Evolutionary conservation across 2,113 vertebrate species (phyloP).

Genomic region (Thymallus thymallus): DNA sequence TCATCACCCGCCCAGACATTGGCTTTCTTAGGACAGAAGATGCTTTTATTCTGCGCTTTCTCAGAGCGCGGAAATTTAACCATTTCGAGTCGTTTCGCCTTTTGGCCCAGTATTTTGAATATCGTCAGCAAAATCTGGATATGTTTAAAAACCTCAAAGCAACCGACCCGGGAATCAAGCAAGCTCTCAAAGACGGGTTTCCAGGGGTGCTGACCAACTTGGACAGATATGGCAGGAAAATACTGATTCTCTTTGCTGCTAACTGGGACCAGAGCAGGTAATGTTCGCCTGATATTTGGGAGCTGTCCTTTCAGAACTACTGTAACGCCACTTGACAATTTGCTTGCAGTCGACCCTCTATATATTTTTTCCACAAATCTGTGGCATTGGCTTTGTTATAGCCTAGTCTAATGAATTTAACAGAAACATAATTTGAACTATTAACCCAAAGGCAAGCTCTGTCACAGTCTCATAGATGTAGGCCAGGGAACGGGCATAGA

Average conservation of each 20-base stretch:
- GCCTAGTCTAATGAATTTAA: too few relatives aligned
- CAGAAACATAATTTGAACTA: neutral
- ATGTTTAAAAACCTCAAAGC: constrained; percentile 99
- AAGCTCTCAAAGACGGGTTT: constrained; percentile 96
- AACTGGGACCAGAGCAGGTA: constrained; percentile 99
- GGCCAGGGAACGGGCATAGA: too few relatives aligned
- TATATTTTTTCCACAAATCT: neutral
- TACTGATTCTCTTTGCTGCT: constrained; percentile 94
- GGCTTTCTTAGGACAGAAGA: constrained; percentile 98
- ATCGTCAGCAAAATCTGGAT: constrained; percentile 97
- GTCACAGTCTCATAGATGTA: neutral
- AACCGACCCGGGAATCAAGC: constrained; percentile 97
- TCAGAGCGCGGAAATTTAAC: constrained; percentile 96
- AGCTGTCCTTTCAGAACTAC: constrained; percentile 64
- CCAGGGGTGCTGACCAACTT: constrained; percentile 93
- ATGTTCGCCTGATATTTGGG: neutral
- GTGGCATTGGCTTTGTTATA: too few relatives aligned
- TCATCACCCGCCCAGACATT: constrained; percentile 97
- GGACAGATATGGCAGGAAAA: constrained; percentile 95
- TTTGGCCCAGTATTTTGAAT: constrained; percentile 97
- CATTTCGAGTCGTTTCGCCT: constrained; percentile 97
- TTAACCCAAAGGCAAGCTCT: neutral
- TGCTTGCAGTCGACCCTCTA: neutral
- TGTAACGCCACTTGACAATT: neutral
- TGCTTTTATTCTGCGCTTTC: constrained; percentile 93